Conservation (phyloP, 2,113 vertebrate species). For the Corapipo altera region DNA sequence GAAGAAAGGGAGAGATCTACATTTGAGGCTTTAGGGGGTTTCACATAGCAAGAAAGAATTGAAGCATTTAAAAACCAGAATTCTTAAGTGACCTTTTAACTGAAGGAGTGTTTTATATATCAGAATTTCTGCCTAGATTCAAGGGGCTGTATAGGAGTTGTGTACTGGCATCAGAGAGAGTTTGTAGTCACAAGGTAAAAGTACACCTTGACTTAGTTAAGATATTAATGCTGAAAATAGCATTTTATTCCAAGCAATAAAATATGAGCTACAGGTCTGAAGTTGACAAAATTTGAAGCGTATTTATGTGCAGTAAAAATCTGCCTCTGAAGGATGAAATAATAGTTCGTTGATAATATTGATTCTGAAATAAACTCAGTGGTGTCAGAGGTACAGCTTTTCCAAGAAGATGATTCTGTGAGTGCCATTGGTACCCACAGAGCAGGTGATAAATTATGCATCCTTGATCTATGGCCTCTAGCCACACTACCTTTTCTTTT, state of each 20-base stretch:
- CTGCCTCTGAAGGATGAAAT: background rate
- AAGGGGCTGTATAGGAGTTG: background rate
- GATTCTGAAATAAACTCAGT: background rate
- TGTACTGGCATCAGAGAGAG: background rate
- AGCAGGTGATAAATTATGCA: background rate
- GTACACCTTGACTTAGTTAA: background rate
- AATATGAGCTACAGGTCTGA: background rate
- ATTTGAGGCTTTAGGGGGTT: constrained; percentile 22
- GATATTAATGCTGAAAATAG: background rate
- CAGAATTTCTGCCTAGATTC: background rate
- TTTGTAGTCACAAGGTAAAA: background rate
- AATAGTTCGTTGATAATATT: background rate
- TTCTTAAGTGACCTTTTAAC: background rate
- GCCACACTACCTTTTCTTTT: background rate
- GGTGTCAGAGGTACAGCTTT: background rate
- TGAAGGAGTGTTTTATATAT: background rate
- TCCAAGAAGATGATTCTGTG: background rate
- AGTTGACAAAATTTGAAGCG: background rate
- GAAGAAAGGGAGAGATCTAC: background rate
- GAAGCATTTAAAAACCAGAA: background rate
- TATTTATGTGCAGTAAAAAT: constrained; percentile 18
- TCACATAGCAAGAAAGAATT: background rate
- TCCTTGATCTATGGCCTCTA: background rate
- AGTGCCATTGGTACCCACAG: background rate
- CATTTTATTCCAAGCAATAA: background rate